These are phyloP conservation scores for Elymnias hypermnestra DNA, from an alignment of 1,140 invertebrate species.

Conservation along the genomic window DNA sequence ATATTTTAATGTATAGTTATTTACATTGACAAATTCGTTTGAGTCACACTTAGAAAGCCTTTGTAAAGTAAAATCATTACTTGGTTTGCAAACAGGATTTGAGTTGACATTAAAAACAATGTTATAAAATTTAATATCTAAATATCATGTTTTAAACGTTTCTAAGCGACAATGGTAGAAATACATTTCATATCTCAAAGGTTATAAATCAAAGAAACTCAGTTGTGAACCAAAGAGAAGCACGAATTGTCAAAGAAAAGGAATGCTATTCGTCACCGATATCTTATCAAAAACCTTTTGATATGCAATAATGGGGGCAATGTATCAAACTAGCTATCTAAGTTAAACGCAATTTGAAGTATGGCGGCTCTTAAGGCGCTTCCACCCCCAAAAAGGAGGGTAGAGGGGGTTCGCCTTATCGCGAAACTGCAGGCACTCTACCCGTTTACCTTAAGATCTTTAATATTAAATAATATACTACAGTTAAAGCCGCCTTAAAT, in stretches of 20 bases:
- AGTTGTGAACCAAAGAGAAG: neutral
- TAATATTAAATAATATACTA: slow-evolving; percentile 75
- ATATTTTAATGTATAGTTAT: no score
- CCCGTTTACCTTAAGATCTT: slow-evolving; percentile 74
- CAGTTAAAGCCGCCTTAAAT: slow-evolving; percentile 60
- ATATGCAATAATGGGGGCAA: slow-evolving; percentile 71
- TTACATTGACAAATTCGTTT: no score
- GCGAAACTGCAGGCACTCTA: slow-evolving; percentile 65
- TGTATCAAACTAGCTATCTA: slow-evolving; percentile 73
- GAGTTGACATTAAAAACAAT: no score
- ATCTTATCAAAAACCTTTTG: slow-evolving; percentile 53
- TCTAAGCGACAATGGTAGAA: no score
- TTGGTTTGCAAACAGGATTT: no score
- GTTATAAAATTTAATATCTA: no score
- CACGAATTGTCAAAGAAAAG: slow-evolving; percentile 1
- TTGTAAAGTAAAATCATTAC: no score
- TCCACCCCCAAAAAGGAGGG: slow-evolving; percentile 50
- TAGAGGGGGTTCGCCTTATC: slow-evolving; percentile 58
- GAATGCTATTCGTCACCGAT: slow-evolving; percentile 33
- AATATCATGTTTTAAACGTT: no score
- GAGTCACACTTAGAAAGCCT: no score
- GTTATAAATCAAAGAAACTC: neutral
- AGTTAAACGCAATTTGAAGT: slow-evolving; percentile 74
- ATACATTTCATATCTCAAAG: no score
- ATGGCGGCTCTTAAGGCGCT: slow-evolving; percentile 65